These are phyloP conservation scores for Atherinosoma microstoma DNA, from an alignment of 2,797 vertebrate genomes.

Conservation along the genomic window DNA sequence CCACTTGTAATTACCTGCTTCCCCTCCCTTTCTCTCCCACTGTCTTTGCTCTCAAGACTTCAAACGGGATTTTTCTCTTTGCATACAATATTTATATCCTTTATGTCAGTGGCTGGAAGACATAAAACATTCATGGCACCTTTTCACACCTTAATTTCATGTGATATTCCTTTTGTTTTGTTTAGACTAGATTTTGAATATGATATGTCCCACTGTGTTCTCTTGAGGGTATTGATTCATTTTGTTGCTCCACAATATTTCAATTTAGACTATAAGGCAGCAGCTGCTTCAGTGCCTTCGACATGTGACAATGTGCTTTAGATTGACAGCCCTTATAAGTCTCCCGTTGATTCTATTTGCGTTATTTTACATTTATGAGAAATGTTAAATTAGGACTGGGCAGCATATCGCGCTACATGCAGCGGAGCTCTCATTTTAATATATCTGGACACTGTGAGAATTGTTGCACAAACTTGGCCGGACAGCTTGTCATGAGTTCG, in stretches of 20 bases:
- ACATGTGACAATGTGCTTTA: constrained; percentile 33
- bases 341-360: constrained; percentile 37
- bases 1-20: constrained; percentile 81
- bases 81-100: constrained; percentile 84
- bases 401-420: not conserved
- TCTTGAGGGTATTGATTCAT: constrained; percentile 61
- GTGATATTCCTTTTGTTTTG: constrained; percentile 81
- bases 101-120: constrained; percentile 80
- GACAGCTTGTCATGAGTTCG: not conserved
- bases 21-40: constrained; percentile 73
- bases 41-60: constrained; percentile 79
- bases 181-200: constrained; percentile 75
- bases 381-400: constrained; percentile 8
- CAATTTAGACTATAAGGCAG: constrained; percentile 36
- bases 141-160: constrained; percentile 79
- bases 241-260: constrained; percentile 55
- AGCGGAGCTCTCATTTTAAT: not conserved
- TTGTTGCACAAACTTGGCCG: not conserved
- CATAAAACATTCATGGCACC: constrained; percentile 78
- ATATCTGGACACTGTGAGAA: not conserved
- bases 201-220: constrained; percentile 52
- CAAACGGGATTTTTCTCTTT: constrained; percentile 78
- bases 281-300: constrained; percentile 26
- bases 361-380: constrained; percentile 26
- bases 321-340: constrained; percentile 8